Conservation (phyloP, 2,797 vertebrate genomes). For the Todus mexicanus region DNA sequence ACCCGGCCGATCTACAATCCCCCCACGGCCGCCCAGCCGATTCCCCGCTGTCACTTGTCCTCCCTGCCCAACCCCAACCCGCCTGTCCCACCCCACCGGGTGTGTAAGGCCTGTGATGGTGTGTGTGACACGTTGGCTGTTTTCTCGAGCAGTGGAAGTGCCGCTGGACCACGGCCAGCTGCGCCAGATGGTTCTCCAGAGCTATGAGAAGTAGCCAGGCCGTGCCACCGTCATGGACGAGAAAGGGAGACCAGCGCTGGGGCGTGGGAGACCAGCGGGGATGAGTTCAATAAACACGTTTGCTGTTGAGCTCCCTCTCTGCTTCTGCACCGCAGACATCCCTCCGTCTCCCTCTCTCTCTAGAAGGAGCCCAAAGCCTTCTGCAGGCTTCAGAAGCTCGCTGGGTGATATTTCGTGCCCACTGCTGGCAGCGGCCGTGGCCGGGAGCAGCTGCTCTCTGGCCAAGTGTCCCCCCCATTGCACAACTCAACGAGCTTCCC, state of each 20-base stretch:
- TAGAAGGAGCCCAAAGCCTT: background rate
- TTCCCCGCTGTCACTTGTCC: fast-evolving
- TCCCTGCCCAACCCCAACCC: background rate
- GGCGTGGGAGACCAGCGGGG: fast-evolving
- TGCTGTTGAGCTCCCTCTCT: background rate
- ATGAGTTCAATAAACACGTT: background rate
- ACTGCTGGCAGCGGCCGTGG: fast-evolving
- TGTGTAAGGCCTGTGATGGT: fast-evolving
- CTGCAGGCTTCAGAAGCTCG: background rate
- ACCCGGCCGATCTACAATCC: fast-evolving
- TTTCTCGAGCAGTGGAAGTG: background rate
- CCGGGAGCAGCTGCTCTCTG: background rate
- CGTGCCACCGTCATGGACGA: fast-evolving
- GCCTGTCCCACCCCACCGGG: fast-evolving
- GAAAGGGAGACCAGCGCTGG: background rate
- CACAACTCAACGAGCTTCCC: fast-evolving
- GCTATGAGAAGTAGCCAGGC: background rate
- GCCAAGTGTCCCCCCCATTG: background rate
- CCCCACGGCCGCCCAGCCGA: fast-evolving
- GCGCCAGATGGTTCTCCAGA: background rate
- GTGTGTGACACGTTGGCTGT: fast-evolving
- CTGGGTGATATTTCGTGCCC: background rate
- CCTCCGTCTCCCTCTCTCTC: background rate
- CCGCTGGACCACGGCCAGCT: slow-evolving; percentile 34
- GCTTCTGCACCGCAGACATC: background rate